Base-by-base conservation (phyloP, 2,113 vertebrate genomes). In the Hyperopisus bebe region DNA sequence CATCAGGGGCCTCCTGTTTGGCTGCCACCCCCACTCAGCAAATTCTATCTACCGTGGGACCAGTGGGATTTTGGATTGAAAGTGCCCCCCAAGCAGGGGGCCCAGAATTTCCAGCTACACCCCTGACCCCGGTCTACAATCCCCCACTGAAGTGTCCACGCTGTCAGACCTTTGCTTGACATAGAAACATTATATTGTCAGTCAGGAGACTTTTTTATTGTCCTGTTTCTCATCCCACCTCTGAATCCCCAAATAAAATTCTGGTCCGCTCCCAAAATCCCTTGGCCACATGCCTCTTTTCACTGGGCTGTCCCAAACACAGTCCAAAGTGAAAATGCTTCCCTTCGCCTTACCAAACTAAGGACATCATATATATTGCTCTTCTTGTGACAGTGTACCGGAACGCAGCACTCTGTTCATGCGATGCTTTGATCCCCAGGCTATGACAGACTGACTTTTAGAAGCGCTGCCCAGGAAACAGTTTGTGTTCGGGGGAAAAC, bases 381-480 rank as follows among this genome's bases (percentile, higher is more conserved):
- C 74, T 7, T 19, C 74, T 80, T 80, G 31, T 42, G 74, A 80
- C 35, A 80, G 17, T 8, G 31, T 80, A 80, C 74, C 74, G 35
- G 35, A 42, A 80, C 35, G 15, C 31, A 42, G 35, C 35, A 7
- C 70, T 77, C 70, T 77, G 70, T 27, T 42, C 35, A 19, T 80
- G 31, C 35, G 11, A 80, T 2, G 35, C 35, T 80, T 80, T 42
- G 74, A 80, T 80, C 74, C 35, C 13, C 74, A 80, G 74, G 19
- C 35, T 80, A 80, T 80, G 74, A 80, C 74, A 80, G 35, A 80
- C 74, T 80, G 35, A 80, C 31, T 80, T 74, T 74, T 80, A 80
- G 74, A 42, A 80, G 74, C 4, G 5, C 74, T 80, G 74, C 74
- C 74, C 74, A 80, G 31, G 11, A 80, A 80, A 80, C 74, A 80